Conservation (phyloP, 2,113 vertebrate genomes). For the Calyptommatus sinebrachiatus region DNA sequence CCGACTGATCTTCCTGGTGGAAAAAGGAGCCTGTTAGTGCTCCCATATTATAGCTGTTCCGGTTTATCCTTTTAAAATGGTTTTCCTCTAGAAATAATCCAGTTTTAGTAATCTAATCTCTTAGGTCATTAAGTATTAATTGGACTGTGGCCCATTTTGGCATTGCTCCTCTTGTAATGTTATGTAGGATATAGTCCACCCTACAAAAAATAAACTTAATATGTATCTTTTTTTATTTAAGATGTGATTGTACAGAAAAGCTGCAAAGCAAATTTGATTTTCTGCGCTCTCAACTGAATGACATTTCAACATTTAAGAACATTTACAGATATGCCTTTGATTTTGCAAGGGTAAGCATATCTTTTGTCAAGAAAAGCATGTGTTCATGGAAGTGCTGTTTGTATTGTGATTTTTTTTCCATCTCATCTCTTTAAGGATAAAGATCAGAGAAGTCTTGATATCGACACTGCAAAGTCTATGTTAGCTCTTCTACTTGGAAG, state of each 20-base stretch:
- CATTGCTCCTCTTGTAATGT: not conserved
- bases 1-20: not conserved
- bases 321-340: conserved; percentile 99
- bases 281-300: conserved; percentile 87
- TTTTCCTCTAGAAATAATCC: not conserved
- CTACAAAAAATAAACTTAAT: not conserved
- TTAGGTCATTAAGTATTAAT: not conserved
- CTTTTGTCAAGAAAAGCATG: not conserved
- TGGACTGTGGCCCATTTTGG: not conserved
- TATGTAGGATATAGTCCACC: not conserved
- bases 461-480: conserved; percentile 95
- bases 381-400: not conserved
- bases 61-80: not conserved
- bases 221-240: conserved; percentile 63
- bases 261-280: conserved; percentile 91
- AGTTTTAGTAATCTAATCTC: not conserved
- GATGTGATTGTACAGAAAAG: conserved; percentile 92
- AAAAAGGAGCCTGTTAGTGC: not conserved
- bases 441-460: conserved; percentile 93
- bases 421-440: conserved; percentile 79
- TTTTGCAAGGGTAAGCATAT: conserved; percentile 89
- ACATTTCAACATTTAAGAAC: conserved; percentile 89
- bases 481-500: conserved; percentile 89
- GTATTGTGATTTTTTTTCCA: conserved; percentile 35
- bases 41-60: not conserved